Percentiles rank a stretch among this genome's conserved stretches.
Conservation (phyloP, 2,113 vertebrate species). For the Salvelinus fontinalis region DNA sequence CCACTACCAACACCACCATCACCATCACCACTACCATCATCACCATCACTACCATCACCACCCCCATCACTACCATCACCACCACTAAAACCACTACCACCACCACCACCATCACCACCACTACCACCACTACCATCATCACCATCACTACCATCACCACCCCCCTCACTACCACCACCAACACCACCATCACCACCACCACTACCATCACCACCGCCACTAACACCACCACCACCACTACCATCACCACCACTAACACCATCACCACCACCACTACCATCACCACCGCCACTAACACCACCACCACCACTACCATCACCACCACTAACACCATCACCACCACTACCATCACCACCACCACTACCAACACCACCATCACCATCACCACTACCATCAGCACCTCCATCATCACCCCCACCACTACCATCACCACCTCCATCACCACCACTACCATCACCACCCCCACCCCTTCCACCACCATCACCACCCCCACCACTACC, state of each 20-base stretch:
- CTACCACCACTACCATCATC: fast-evolving
- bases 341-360: fast-evolving
- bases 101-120: too few relatives aligned
- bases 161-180: fast-evolving
- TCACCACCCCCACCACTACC: too few relatives aligned
- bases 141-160: fast-evolving
- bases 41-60: fast-evolving
- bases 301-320: fast-evolving
- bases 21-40: too few relatives aligned
- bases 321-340: too few relatives aligned
- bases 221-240: fast-evolving
- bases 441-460: fast-evolving
- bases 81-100: fast-evolving
- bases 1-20: fast-evolving
- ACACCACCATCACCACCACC: fast-evolving
- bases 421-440: fast-evolving
- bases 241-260: fast-evolving
- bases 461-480: too few relatives aligned
- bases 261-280: fast-evolving
- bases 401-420: fast-evolving
- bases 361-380: fast-evolving
- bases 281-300: fast-evolving
- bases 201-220: fast-evolving
- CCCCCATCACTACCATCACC: fast-evolving
- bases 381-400: fast-evolving